Evolutionary conservation across 2,113 vertebrate species (phyloP), one percentile per base, ranked within the genome.

Genomic region (Epinephelus cyanopodus): DNA sequence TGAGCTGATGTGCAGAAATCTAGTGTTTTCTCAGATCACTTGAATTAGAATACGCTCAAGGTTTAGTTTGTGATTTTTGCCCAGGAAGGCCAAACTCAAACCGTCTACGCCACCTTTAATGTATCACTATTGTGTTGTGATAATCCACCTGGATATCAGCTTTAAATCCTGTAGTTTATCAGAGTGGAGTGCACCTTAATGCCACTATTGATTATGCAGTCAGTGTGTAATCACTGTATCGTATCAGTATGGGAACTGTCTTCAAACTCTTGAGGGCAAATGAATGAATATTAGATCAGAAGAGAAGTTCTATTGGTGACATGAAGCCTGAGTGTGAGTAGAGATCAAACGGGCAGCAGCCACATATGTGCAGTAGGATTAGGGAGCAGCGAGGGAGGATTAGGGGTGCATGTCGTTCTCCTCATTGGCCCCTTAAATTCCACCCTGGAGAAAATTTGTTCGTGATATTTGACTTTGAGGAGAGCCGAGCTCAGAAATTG

Each of bases 401-500:
- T 90, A 87, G n/a, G 29, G 62, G 54, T 73, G 67, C 6, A 66
- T 18, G 61, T 27, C 54, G 9, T 71, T 18, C 66, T 76, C 69
- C 53, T 57, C 63, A 6, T 52, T 47, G 45, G 79, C 77, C 76
- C 71, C 74, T 77, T 81, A 54, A 89, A 77, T 86, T 91, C 79
- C 77, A 77, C 19, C 23, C 42, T 15, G 66, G 11, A 66, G 53
- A 52, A 88, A 83, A 78, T 50, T 60, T 7, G 21, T 33, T 52
- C 14, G 3, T 74, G 23, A 69, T 74, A 80, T 85, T 85, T 89
- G 80, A 93, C 87, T 92, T 89, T 85, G 72, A 88, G 72, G 77
- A 61, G 78, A 74, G 72, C 61, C 50, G 50, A 74, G 69, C 27
- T 37, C 37, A 70, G 80, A 75, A 63, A 76, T 56, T 50, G 63